Evolutionary conservation across 2,797 vertebrate species (phyloP), one percentile per base, ranked within the genome.

Genomic region (Lepidocolaptes lacrymiger): DNA sequence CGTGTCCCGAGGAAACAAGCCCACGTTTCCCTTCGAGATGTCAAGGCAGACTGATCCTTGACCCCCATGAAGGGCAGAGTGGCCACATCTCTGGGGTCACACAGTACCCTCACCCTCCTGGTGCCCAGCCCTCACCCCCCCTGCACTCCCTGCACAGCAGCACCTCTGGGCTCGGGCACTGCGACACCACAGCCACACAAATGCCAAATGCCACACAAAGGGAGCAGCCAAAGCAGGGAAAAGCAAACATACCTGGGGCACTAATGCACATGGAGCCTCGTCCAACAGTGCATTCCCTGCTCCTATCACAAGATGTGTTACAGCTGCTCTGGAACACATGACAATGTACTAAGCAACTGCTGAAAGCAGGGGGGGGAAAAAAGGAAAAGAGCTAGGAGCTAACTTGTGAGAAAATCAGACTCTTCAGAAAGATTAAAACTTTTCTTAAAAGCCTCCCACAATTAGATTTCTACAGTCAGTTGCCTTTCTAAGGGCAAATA

Each of bases 251-350:
- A 91, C 89, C 67, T 92, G 75, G 34, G 27, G 16, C 41, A 52
- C 51, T 32, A 43, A 49, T 0, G 0, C 52, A 48, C n/a, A 27
- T 30, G 18, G 18, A 18, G 54, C 13, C 68, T 84, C 69, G 13
- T 1, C 11, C 54, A 58, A 34, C 56, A 36, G 6, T 0, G 34
- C 5, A 36, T 37, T 84, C 30, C 73, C 48, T 74, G 49, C 75
- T 63, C 55, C 88, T 86, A 59, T 82, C 86, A 87, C 58, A 51
- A 89, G 72, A 94, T 80, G 39, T 22, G 55, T 5, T 94, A 71
- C 92, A 94, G 94, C 87, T 95, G 93, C 79, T 93, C 54, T 56
- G 71, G 77, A 94, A 88, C 80, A 95, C 72, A 68, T 61, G 78
- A 94, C 67, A 52, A 48, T 7, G 15, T 55, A 86, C 75, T n/a